Base-by-base conservation (phyloP, 2,888 invertebrate genomes). In the Ptilodon capucinus region DNA sequence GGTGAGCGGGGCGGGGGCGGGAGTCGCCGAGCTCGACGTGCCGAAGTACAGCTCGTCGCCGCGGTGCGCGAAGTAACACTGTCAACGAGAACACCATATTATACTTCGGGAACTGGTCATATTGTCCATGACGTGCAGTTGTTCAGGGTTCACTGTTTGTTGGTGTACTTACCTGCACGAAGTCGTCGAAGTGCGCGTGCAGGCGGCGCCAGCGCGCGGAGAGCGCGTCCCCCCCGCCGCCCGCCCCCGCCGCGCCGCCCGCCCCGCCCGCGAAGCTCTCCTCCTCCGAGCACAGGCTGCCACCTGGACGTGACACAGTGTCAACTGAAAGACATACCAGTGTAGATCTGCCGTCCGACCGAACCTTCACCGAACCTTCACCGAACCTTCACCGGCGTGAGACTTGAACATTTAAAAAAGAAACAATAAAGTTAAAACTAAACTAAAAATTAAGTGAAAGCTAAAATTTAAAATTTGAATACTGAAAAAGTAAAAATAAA, bases 121-220 rank as follows among this genome's bases (percentile, higher is more conserved):
- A 7, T 21, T 21, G 21, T 1, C 5, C 21, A 6, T 4, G 4
- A 1, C 0, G 21, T 21, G 21, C 21, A 7, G 2, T 21, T 21
- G 5, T 4, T 2, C 7, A 21, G 7, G 21, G 21, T 21, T 28
- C 2, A 1, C 23, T 23, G 23, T 23, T 9, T 28, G 9, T 28
- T 3, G 32, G 6, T 1, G 4, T 3, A 2, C 32, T 4, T 14
- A 84, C 86, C 83, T 86, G 86, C 39, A 96, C 95, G 75, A 98
- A 95, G 81, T 97, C 97, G 52, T 97, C 96, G 81, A 97, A 97
- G 86, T 98, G 97, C 4, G 95, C 94, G 66, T 95, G 94, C 92
- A 98, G 95, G 13, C 96, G 91, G 48, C 95, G 91, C 74, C 96
- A 92, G 19, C 96, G 87, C 17, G 94, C 90, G 0, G 95, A 94